A percentile compares a stretch with the other conserved stretches of the same genome.
Conservation (phyloP, 2,797 vertebrate species). For the Chloroceryle amazona region DNA sequence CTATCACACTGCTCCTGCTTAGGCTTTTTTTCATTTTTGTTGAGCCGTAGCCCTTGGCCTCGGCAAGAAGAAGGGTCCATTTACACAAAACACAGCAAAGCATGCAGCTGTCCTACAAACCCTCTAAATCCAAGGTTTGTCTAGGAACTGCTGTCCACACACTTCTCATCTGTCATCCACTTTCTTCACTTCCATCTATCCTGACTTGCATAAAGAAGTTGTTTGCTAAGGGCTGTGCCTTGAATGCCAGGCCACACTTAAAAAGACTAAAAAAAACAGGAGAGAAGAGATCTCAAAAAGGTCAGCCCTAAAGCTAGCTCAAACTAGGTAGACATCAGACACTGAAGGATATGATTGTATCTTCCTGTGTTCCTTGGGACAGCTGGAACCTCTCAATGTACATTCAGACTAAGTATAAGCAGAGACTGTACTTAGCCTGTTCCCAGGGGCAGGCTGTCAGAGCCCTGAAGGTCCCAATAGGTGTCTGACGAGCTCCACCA, state of each 20-base stretch:
- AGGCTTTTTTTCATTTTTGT: rapidly evolving
- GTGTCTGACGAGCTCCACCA: background rate
- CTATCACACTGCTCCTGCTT: background rate
- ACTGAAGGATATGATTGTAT: background rate
- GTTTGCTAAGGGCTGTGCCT: background rate
- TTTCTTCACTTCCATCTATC: background rate
- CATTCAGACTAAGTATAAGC: background rate
- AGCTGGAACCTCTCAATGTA: background rate
- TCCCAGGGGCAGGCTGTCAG: background rate
- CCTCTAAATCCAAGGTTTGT: background rate
- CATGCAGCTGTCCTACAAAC: background rate
- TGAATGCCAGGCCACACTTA: background rate
- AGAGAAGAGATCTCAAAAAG: background rate
- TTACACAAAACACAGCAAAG: background rate
- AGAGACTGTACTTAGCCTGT: background rate
- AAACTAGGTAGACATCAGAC: background rate
- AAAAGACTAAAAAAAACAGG: background rate
- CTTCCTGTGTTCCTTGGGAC: background rate
- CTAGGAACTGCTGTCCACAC: background rate
- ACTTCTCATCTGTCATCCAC: background rate
- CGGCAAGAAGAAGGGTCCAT: background rate
- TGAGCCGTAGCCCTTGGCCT: background rate
- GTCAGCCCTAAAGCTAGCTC: background rate
- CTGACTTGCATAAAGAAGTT: background rate
- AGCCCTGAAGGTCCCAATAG: background rate